A percentile compares a stretch with the other conserved stretches of the same genome.
Conservation (phyloP, 2,797 vertebrate species). For the Micropoecilia bifurca region DNA sequence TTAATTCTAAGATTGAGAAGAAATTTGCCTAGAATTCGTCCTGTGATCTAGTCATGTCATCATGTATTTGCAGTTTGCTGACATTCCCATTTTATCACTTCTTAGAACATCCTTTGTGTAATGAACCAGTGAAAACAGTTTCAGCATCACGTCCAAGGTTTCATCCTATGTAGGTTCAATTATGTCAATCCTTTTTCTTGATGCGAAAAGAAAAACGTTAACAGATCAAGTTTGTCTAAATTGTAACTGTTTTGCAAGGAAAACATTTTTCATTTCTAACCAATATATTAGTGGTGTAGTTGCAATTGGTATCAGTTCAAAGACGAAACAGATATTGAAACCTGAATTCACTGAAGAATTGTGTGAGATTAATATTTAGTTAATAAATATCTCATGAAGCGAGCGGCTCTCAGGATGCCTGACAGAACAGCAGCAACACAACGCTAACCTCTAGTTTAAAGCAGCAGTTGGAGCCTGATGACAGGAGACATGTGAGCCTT, state of each 20-base stretch:
- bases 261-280: not conserved
- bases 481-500: constrained; percentile 1
- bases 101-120: not conserved
- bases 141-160: not conserved
- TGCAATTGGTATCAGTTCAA: not conserved
- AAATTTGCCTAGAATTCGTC: not conserved
- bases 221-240: not conserved
- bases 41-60: not conserved
- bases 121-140: not conserved
- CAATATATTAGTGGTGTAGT: not conserved
- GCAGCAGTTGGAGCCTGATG: not conserved
- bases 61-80: not conserved
- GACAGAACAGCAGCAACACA: constrained; percentile 1
- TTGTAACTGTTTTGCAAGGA: not conserved
- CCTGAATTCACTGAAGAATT: not conserved
- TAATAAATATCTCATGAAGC: not conserved
- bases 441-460: not conserved
- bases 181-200: not conserved
- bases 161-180: not conserved
- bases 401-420: not conserved
- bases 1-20: not conserved
- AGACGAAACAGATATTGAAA: not conserved
- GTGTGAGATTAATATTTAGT: not conserved
- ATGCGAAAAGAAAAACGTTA: not conserved
- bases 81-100: not conserved